Conservation (phyloP, 35 echinoderm and acorn worm species). For the Apostichopus japonicus region DNA sequence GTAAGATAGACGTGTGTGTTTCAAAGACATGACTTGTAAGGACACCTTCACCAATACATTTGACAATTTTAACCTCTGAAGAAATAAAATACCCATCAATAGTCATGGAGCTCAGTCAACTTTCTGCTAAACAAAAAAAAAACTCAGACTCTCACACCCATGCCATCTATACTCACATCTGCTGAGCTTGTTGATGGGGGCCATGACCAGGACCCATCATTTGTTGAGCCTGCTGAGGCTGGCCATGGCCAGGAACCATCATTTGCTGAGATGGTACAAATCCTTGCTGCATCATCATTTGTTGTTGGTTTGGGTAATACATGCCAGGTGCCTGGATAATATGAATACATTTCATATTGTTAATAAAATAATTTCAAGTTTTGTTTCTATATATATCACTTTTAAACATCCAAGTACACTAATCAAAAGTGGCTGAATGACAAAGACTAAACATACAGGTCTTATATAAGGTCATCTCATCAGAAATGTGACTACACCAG, state of each 20-base stretch:
- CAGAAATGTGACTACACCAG: too few relatives aligned
- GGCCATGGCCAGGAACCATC: neutral
- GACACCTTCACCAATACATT: neutral
- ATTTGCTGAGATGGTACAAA: constrained; percentile 9
- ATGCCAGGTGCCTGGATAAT: constrained; percentile 17
- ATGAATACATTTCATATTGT: too few relatives aligned
- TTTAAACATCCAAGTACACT: too few relatives aligned
- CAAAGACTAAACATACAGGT: too few relatives aligned
- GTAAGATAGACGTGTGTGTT: too few relatives aligned
- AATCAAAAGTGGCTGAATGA: too few relatives aligned
- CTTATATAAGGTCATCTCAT: too few relatives aligned
- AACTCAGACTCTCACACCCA: too few relatives aligned
- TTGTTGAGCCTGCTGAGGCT: constrained; percentile 43
- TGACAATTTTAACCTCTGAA: neutral
- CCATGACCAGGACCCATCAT: neutral
- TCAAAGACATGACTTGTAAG: neutral
- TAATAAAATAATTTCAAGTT: neutral
- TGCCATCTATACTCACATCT: too few relatives aligned
- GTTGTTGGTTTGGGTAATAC: constrained; percentile 48
- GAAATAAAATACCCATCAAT: neutral
- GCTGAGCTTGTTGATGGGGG: too few relatives aligned
- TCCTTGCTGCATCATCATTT: constrained; percentile 38
- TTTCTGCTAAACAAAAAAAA: too few relatives aligned
- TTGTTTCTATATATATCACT: neutral
- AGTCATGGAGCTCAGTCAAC: too few relatives aligned